These are phyloP conservation scores for Episyrphus balteatus DNA, from an alignment of 1,140 invertebrate species.

Conservation along the genomic window DNA sequence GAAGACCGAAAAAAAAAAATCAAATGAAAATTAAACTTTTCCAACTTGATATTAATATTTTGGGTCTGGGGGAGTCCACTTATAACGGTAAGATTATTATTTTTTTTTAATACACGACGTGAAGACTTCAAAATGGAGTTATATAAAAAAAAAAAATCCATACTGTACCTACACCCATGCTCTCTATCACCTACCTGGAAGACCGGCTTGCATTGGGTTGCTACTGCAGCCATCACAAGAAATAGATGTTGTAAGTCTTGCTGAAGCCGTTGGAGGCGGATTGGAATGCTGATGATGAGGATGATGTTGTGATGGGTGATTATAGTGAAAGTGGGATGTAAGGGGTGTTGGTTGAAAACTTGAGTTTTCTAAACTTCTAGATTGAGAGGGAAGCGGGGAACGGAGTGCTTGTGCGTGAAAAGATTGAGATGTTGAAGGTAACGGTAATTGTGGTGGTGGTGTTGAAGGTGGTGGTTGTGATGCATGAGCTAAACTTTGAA, in stretches of 20 bases:
- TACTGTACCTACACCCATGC: constrained; percentile 18
- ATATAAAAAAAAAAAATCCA: not conserved
- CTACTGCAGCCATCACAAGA: constrained; percentile 23
- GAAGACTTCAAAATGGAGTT: not conserved
- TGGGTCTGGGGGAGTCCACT: too few relatives aligned
- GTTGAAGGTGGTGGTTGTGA: constrained; percentile 24
- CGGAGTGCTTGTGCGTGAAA: constrained; percentile 1
- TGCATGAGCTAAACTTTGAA: not conserved
- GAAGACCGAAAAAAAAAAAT: too few relatives aligned
- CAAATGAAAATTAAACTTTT: too few relatives aligned
- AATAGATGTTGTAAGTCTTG: constrained; percentile 30
- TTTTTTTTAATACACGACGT: not conserved
- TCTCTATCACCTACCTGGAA: constrained; percentile 38
- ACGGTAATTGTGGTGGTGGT: constrained; percentile 18
- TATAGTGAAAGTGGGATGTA: not conserved
- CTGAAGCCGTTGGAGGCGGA: constrained; percentile 33
- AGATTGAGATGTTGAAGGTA: not conserved
- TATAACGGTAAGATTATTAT: not conserved
- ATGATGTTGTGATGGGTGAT: not conserved
- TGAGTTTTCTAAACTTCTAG: not conserved
- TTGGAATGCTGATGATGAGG: not conserved
- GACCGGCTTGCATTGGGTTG: constrained; percentile 4
- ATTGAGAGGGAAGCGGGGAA: not conserved
- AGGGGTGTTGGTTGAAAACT: not conserved
- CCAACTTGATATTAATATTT: too few relatives aligned